Evolutionary conservation across 2,113 vertebrate genomes (phyloP).

Genomic region (Henicopernis longicauda): DNA sequence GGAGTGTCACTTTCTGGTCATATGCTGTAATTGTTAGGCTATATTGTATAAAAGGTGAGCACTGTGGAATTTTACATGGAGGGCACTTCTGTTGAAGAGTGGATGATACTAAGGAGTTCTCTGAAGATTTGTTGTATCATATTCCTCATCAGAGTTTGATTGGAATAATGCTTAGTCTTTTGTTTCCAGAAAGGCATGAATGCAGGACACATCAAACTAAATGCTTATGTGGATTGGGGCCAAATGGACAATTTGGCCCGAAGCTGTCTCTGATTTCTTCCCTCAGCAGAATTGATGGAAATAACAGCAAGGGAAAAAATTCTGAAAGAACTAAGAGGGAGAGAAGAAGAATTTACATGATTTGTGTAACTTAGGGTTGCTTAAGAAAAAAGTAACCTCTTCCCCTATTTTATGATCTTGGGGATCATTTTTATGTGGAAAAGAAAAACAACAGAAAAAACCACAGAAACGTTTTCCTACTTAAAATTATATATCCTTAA

Average conservation of each 20-base stretch:
- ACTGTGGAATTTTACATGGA: neutral
- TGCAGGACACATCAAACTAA: neutral
- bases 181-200: accelerated
- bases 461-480: neutral
- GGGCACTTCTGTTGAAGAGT: neutral
- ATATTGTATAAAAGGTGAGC: neutral
- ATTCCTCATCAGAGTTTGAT: neutral
- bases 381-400: neutral
- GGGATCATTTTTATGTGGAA: neutral
- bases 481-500: neutral
- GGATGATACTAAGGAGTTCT: neutral
- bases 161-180: neutral
- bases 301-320: neutral
- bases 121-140: neutral
- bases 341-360: neutral
- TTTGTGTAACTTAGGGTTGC: neutral
- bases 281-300: neutral
- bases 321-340: neutral
- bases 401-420: neutral
- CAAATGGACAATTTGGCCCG: constrained; percentile 19
- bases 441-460: neutral
- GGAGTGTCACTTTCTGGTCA: neutral
- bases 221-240: constrained; percentile 6
- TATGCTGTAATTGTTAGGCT: neutral
- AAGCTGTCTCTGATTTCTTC: neutral